Evolutionary conservation across 1,140 invertebrate genomes (phyloP).

Genomic region (Coptotermes formosanus): DNA sequence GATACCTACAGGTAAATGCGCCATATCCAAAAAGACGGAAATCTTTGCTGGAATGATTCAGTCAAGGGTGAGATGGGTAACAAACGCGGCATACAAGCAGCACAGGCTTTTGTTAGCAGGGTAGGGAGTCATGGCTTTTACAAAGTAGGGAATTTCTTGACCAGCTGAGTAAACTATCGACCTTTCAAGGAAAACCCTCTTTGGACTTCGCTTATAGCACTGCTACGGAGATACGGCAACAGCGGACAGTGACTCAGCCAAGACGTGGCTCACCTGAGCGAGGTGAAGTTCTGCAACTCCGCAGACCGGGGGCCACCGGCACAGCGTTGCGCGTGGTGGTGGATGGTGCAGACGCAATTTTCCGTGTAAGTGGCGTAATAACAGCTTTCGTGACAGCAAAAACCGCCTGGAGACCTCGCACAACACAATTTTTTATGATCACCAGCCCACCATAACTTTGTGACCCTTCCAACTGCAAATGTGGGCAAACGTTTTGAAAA

Average conservation of each 20-base stretch:
- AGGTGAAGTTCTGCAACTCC: conserved; percentile 1
- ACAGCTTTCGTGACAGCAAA: not conserved
- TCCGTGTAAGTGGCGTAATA: not conserved
- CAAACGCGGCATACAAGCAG: too few relatives aligned
- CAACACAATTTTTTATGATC: not conserved
- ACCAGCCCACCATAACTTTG: not conserved
- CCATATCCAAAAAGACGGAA: too few relatives aligned
- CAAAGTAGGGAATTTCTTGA: too few relatives aligned
- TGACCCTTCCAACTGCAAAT: not conserved
- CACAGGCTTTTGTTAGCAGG: too few relatives aligned
- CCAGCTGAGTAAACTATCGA: too few relatives aligned
- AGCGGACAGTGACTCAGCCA: not conserved
- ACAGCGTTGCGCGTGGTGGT: not conserved
- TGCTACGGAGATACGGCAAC: not conserved
- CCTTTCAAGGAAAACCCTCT: too few relatives aligned
- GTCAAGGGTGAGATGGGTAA: too few relatives aligned
- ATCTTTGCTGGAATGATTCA: too few relatives aligned
- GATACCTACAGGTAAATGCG: too few relatives aligned
- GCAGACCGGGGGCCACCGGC: not conserved
- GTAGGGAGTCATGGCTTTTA: too few relatives aligned
- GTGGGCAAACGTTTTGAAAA: not conserved
- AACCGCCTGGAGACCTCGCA: not conserved
- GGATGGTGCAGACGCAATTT: not conserved
- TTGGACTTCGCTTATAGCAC: too few relatives aligned
- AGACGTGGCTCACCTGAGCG: conserved; percentile 11